These are phyloP conservation scores for Threskiornis aethiopicus DNA, from an alignment of 2,797 vertebrate genomes.

Conservation along the genomic window DNA sequence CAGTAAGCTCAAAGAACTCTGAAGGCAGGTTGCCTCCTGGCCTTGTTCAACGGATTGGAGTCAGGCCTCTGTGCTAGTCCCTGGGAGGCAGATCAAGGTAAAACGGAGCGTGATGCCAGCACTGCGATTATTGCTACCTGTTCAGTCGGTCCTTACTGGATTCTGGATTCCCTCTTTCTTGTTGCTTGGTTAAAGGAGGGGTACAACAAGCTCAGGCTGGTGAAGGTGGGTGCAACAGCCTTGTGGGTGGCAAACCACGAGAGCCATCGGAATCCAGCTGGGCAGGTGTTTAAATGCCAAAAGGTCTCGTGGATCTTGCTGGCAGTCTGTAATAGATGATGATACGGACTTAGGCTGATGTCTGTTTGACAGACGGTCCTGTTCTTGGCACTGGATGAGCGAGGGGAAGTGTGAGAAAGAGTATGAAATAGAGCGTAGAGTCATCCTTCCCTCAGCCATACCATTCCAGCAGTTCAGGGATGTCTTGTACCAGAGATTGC, in stretches of 20 bases:
- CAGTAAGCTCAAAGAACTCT: not conserved
- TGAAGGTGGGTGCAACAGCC: not conserved
- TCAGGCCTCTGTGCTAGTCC: not conserved
- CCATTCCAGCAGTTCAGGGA: not conserved
- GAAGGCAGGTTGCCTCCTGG: not conserved
- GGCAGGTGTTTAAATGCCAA: not conserved
- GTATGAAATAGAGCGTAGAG: not conserved
- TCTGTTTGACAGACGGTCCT: not conserved
- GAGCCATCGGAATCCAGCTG: not conserved
- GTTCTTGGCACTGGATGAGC: not conserved
- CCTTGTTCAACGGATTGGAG: not conserved
- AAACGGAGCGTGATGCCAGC: not conserved
- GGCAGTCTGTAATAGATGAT: not conserved
- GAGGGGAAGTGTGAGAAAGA: not conserved
- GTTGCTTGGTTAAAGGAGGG: not conserved
- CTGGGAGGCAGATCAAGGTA: not conserved
- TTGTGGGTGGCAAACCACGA: not conserved
- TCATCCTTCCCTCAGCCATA: not conserved
- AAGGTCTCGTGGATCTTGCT: not conserved
- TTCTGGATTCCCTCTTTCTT: constrained; percentile 16
- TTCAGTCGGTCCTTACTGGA: not conserved
- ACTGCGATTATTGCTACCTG: not conserved
- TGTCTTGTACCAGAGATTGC: constrained; percentile 16
- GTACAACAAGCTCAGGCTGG: not conserved
- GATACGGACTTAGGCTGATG: not conserved